Evolutionary conservation across 2,113 vertebrate species (phyloP).

Genomic region (Tor tambroides): DNA sequence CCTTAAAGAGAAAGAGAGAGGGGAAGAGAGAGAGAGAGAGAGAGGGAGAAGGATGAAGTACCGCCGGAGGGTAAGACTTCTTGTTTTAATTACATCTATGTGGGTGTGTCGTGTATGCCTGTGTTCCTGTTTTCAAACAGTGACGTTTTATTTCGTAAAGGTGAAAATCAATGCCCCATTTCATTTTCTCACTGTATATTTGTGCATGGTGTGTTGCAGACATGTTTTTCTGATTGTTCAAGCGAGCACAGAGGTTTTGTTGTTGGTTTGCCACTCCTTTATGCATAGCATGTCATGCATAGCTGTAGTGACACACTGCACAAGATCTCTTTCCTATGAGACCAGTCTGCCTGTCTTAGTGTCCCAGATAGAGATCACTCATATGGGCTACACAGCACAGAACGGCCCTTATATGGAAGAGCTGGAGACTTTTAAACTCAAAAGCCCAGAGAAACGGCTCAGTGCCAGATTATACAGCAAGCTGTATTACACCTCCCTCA

Average conservation of each 20-base stretch:
- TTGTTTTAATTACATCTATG: constrained; percentile 52
- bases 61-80: constrained; percentile 57
- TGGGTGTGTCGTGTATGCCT: constrained; percentile 10
- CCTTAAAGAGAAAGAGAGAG: background rate
- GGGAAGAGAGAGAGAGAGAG: background rate
- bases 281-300: background rate
- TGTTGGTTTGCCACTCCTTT: constrained; percentile 13
- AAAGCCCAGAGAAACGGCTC: background rate
- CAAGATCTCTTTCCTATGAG: background rate
- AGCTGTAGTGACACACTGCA: background rate
- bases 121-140: background rate
- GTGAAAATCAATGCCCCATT: background rate
- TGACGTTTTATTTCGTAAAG: background rate
- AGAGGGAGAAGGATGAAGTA: constrained; percentile 62
- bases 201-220: background rate
- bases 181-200: background rate
- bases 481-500: background rate
- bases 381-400: background rate
- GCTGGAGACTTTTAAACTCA: constrained; percentile 44
- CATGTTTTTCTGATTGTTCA: background rate
- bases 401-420: constrained; percentile 58
- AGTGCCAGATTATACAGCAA: constrained; percentile 40
- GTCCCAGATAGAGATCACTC: constrained; percentile 2
- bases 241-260: background rate
- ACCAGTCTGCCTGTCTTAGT: background rate